Conservation (phyloP, 2,888 invertebrate species). For the Aromia moschata region DNA sequence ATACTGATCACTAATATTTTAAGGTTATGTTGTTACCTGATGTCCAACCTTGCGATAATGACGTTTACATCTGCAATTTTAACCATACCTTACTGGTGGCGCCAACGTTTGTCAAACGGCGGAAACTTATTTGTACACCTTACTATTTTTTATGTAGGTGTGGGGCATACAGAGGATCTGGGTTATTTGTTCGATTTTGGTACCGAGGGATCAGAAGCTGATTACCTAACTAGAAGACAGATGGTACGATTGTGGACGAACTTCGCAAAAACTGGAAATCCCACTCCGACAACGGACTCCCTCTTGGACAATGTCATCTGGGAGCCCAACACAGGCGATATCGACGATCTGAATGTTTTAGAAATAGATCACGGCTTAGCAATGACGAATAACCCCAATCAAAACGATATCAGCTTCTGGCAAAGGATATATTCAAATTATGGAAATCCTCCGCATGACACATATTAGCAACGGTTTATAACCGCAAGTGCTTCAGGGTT, state of each 20-base stretch:
- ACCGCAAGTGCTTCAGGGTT: too few relatives aligned
- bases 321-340: background rate
- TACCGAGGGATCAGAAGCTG: background rate
- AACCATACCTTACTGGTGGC: too few relatives aligned
- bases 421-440: background rate
- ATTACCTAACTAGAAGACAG: background rate
- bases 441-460: background rate
- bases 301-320: background rate
- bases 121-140: too few relatives aligned
- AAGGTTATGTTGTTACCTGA: too few relatives aligned
- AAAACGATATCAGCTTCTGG: background rate
- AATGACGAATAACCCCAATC: background rate
- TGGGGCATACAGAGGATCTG: background rate
- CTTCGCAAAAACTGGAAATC: background rate
- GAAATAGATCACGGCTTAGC: background rate
- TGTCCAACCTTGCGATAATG: too few relatives aligned
- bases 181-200: background rate
- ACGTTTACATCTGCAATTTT: too few relatives aligned
- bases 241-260: background rate
- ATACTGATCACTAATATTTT: too few relatives aligned
- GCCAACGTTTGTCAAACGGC: too few relatives aligned
- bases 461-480: too few relatives aligned
- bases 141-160: too few relatives aligned
- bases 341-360: background rate
- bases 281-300: background rate